Evolutionary conservation across 2,888 invertebrate genomes (phyloP).

Genomic region (Cantharis nigra): DNA sequence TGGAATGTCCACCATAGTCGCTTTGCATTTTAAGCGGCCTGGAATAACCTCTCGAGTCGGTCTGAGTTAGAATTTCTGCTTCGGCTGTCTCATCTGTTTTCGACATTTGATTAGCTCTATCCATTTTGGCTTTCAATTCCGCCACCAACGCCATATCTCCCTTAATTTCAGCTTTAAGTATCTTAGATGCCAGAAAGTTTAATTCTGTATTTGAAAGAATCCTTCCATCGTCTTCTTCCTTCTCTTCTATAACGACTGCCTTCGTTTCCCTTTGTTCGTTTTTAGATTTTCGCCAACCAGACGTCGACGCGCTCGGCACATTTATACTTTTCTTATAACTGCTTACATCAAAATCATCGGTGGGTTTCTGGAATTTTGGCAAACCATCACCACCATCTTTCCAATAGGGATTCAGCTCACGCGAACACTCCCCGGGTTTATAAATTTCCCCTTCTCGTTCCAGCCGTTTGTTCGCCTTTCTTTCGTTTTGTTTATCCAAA

Average conservation of each 20-base stretch:
- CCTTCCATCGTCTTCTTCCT: slow-evolving; percentile 9
- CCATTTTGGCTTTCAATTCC: slow-evolving; percentile 76
- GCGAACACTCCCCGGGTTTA: slow-evolving; percentile 70
- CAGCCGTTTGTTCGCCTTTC: slow-evolving; percentile 58
- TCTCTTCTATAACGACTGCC: not conserved
- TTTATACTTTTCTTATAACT: slow-evolving; percentile 42
- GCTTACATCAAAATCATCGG: slow-evolving; percentile 49
- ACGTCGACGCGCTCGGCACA: slow-evolving; percentile 20
- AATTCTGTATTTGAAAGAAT: slow-evolving; percentile 77
- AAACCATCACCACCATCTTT: slow-evolving; percentile 86
- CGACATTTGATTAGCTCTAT: slow-evolving; percentile 64
- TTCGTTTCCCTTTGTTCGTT: not conserved
- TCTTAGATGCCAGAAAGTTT: slow-evolving; percentile 88
- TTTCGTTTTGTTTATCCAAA: slow-evolving; percentile 53
- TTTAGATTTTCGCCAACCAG: slow-evolving; percentile 30
- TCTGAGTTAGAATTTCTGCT: slow-evolving; percentile 70
- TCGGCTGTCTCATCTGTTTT: slow-evolving; percentile 44
- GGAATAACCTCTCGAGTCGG: slow-evolving; percentile 69
- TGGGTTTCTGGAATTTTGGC: slow-evolving; percentile 63
- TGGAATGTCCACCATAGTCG: slow-evolving; percentile 57
- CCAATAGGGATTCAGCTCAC: slow-evolving; percentile 93
- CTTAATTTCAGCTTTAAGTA: slow-evolving; percentile 93
- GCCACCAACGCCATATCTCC: slow-evolving; percentile 73
- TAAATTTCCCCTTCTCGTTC: slow-evolving; percentile 64
- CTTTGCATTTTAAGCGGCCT: slow-evolving; percentile 62